Conservation (phyloP, 1,140 invertebrate species). For the Riptortus pedestris region DNA sequence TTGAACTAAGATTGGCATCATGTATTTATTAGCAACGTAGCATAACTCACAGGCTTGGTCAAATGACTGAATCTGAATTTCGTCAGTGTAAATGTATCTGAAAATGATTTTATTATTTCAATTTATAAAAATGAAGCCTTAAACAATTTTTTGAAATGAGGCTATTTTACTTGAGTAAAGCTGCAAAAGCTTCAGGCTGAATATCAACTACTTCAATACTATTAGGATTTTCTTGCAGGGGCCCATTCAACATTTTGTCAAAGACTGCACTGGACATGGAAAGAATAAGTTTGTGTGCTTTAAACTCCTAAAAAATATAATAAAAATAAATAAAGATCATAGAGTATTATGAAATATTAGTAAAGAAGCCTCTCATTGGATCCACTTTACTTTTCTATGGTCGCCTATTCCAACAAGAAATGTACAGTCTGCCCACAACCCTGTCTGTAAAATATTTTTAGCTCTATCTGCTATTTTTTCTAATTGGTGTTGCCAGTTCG, state of each 20-base stretch:
- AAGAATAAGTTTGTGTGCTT: slow-evolving; percentile 67
- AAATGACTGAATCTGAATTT: slow-evolving; percentile 64
- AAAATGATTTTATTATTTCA: background rate
- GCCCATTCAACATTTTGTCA: slow-evolving; percentile 70
- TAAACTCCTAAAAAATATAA: slow-evolving; percentile 43
- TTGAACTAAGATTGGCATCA: slow-evolving; percentile 68
- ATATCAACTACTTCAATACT: slow-evolving; percentile 70
- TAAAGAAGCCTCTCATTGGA: too few species aligned
- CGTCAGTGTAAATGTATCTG: slow-evolving; percentile 72
- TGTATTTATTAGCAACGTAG: slow-evolving; percentile 80
- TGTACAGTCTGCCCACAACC: slow-evolving; percentile 67
- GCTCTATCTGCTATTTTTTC: slow-evolving; percentile 57
- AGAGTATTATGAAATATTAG: background rate
- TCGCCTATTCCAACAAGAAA: slow-evolving; percentile 72
- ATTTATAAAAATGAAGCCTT: slow-evolving; percentile 10
- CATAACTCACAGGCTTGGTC: slow-evolving; percentile 75
- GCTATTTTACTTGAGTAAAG: slow-evolving; percentile 51
- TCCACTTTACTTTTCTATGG: slow-evolving; percentile 43
- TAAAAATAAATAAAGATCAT: background rate
- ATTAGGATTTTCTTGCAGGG: slow-evolving; percentile 48
- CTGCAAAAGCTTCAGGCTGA: slow-evolving; percentile 71
- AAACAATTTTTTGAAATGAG: too few species aligned
- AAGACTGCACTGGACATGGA: slow-evolving; percentile 75
- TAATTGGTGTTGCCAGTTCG: slow-evolving; percentile 62
- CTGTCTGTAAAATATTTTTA: slow-evolving; percentile 56